Conservation (phyloP, 2,797 vertebrate genomes). For the Pelobates cultripes region DNA sequence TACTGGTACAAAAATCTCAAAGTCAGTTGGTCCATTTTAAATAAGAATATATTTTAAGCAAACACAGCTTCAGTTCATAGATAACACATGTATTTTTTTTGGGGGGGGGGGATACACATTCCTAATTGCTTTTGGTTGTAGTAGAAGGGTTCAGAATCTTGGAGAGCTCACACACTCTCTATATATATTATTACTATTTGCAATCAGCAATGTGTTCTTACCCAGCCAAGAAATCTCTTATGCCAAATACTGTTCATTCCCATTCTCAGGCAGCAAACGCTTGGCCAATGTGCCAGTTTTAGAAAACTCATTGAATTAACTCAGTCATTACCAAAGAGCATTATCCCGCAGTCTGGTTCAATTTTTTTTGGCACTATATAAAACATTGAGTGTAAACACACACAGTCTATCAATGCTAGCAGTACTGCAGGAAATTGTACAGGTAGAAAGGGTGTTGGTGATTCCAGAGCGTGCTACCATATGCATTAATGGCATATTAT, state of each 20-base stretch:
- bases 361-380: neutral
- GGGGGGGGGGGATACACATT: neutral
- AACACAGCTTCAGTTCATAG: neutral
- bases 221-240: neutral
- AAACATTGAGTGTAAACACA: no score
- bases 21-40: no score
- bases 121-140: neutral
- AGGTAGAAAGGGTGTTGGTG: no score
- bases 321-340: neutral
- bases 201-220: neutral
- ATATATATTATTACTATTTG: neutral
- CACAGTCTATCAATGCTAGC: no score
- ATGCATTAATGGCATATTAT: no score
- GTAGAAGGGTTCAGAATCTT: constrained; percentile 22
- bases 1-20: no score
- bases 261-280: neutral
- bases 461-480: no score
- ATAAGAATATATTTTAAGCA: neutral
- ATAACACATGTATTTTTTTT: neutral
- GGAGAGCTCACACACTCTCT: constrained; percentile 29
- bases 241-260: neutral
- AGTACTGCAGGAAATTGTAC: no score
- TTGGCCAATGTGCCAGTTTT: constrained; percentile 8
- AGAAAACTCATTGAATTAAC: constrained; percentile 6
- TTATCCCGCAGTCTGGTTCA: neutral